Evolutionary conservation across 2,113 vertebrate species (phyloP).

Genomic region (Amazona guildingii): DNA sequence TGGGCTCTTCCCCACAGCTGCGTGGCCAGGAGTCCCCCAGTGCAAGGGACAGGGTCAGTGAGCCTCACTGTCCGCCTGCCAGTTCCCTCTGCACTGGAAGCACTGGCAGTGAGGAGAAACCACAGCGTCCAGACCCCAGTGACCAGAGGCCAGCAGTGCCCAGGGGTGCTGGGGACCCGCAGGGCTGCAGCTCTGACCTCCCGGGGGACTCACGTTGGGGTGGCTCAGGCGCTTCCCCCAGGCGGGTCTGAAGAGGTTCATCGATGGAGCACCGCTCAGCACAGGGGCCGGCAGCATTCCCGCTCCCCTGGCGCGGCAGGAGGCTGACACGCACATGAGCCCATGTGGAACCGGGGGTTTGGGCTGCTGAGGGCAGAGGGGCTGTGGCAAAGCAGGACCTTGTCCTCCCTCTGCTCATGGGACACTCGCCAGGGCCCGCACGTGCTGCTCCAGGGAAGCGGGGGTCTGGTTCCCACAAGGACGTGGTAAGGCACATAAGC

Average conservation of each 20-base stretch:
- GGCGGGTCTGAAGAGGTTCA: not conserved
- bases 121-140: not conserved
- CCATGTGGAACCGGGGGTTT: fast-evolving
- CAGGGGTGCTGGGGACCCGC: not conserved
- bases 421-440: not conserved
- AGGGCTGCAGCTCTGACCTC: not conserved
- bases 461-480: not conserved
- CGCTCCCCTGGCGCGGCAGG: not conserved
- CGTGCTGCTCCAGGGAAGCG: not conserved
- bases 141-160: not conserved
- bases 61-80: not conserved
- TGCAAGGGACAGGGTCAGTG: not conserved
- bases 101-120: fast-evolving
- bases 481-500: not conserved
- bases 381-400: not conserved
- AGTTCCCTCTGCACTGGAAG: not conserved
- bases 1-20: not conserved
- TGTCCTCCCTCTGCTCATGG: not conserved
- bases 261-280: fast-evolving
- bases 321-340: not conserved
- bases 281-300: fast-evolving
- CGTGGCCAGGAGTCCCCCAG: not conserved
- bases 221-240: not conserved
- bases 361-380: not conserved
- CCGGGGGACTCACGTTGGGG: not conserved